Evolutionary conservation across 2,113 vertebrate species (phyloP), one percentile per base, ranked within the genome.

Genomic region (Chauna torquata): DNA sequence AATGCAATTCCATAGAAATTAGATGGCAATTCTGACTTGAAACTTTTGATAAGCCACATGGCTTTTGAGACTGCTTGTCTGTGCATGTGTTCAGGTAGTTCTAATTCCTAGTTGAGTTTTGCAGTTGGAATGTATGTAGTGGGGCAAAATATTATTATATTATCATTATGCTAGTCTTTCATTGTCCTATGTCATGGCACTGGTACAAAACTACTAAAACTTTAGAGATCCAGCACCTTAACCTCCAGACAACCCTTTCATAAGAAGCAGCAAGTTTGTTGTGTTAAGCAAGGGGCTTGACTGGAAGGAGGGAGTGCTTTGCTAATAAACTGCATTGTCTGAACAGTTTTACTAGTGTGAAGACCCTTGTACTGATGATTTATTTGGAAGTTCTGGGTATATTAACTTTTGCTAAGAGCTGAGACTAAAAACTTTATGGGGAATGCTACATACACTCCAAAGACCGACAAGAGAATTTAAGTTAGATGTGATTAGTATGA

Each of bases 401-500:
- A 98, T 98, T 98, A 98, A 98, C 97, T 98, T 98, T 98, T 97
- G 97, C 96, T 98, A 98, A 98, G 98, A 98, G 97, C 98, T 89
- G 78, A 96, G 98, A 97, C 98, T 98, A 97, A 98, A 98, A 98
- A 98, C 96, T 98, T 98, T 98, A 98, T 95, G 95, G 97, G 97
- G 97, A 98, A 98, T 97, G 98, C 96, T 98, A 94, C 93, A 86
- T 96, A 97, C 96, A 98, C 97, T 98, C 97, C 97, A 98, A 98
- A 98, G 98, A 98, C 96, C 97, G 96, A 96, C 97, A 97, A 94
- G 98, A 98, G 97, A 98, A 98, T 98, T 98, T 98, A 98, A 98
- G 97, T 98, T 98, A 98, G 98, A 98, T 98, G 98, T 98, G 98
- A 98, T 98, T 98, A 98, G 98, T 98, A 98, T 98, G 97, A 98